phyloP scores from a whole-genome alignment of 2,797 vertebrate species.

The Gorsachius magnificus region DNA sequence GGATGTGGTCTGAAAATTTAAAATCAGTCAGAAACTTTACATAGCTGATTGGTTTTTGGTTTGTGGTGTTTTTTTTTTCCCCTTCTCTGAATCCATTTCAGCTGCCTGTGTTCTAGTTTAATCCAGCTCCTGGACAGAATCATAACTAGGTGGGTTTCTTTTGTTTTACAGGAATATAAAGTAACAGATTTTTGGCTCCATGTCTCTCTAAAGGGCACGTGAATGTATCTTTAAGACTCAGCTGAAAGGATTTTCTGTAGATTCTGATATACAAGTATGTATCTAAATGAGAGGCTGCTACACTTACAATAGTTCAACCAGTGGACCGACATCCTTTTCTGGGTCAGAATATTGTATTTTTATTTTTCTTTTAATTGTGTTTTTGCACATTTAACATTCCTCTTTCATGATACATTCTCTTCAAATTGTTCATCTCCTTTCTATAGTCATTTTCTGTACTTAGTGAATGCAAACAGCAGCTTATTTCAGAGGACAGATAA shows the following conservation, averaged over 20 bases:
- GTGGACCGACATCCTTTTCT: neutral
- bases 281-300: neutral
- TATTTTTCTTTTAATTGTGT: neutral
- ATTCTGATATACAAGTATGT: neutral
- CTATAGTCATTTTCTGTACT: neutral
- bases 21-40: neutral
- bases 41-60: too few relatives aligned
- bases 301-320: neutral
- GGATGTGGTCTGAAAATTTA: neutral
- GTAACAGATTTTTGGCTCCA: neutral
- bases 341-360: fast-evolving
- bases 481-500: neutral
- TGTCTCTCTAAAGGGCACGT: neutral
- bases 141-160: neutral
- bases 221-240: neutral
- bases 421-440: neutral
- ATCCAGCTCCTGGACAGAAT: neutral
- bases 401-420: neutral
- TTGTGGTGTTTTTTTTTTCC: neutral
- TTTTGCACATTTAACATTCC: neutral
- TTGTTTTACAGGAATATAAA: neutral
- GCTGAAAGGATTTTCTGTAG: neutral
- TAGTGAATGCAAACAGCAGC: neutral
- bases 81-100: neutral
- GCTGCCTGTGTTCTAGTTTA: neutral